phyloP scores from a whole-genome alignment of 2,888 invertebrate species.

The Cheilosia variabilis region DNA sequence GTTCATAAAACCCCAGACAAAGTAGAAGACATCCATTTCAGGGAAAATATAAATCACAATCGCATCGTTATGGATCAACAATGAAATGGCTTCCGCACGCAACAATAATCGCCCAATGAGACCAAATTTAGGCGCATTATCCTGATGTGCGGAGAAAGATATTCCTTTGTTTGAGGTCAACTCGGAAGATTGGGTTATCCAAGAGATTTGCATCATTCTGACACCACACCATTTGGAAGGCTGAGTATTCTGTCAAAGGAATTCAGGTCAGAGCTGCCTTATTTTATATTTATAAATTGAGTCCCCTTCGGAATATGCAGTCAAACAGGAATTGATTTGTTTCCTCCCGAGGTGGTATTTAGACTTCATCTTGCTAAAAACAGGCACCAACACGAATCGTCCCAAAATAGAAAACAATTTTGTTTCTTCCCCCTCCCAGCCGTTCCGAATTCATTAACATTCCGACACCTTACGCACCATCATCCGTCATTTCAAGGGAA shows the following conservation, averaged over 20 bases:
- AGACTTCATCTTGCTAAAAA: not conserved
- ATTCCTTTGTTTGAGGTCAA: slow-evolving; percentile 4
- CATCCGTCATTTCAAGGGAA: slow-evolving; percentile 25
- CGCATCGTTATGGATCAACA: slow-evolving; percentile 38
- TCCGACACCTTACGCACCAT: slow-evolving; percentile 35
- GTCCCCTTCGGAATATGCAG: not conserved
- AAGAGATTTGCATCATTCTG: slow-evolving; percentile 33
- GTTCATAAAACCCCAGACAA: slow-evolving; percentile 9
- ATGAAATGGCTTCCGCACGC: slow-evolving; percentile 28
- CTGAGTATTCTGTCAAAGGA: slow-evolving; percentile 18
- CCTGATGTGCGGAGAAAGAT: slow-evolving; percentile 11
- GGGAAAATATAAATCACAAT: slow-evolving; percentile 53
- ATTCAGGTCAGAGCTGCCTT: not conserved
- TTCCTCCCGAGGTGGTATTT: not conserved
- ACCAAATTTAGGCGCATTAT: slow-evolving; percentile 48
- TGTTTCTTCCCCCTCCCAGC: not conserved
- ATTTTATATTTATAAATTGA: not conserved
- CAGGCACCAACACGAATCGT: not conserved
- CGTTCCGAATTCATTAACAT: slow-evolving; percentile 17
- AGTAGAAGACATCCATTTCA: slow-evolving; percentile 28
- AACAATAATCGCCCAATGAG: slow-evolving; percentile 41
- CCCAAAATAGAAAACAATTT: slow-evolving; percentile 4
- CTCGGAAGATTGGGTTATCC: not conserved
- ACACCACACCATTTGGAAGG: slow-evolving; percentile 3
- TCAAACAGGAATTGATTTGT: not conserved